Conservation (phyloP, 2,888 invertebrate genomes). For the Macropis europaea region DNA sequence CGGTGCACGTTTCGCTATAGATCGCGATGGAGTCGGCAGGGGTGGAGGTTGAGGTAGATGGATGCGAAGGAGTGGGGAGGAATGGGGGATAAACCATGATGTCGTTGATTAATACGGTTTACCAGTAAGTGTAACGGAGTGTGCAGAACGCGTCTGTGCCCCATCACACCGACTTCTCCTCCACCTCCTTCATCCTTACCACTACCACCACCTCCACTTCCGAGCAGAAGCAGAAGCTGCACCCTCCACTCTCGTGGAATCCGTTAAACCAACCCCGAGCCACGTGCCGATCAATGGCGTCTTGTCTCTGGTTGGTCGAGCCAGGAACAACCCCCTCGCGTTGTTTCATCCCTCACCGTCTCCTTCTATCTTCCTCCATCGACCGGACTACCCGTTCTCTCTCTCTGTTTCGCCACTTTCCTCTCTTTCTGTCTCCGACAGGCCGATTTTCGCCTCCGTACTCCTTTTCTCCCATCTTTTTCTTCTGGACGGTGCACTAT, state of each 20-base stretch:
- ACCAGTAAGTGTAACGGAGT: slow-evolving; percentile 80
- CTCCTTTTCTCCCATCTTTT: slow-evolving; percentile 39
- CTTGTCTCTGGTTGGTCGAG: slow-evolving; percentile 77
- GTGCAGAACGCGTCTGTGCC: slow-evolving; percentile 74
- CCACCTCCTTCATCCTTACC: slow-evolving; percentile 39
- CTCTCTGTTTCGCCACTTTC: slow-evolving; percentile 58
- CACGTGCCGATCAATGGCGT: slow-evolving; percentile 80
- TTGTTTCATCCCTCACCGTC: slow-evolving; percentile 39
- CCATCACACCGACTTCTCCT: slow-evolving; percentile 27
- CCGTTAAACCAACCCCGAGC: slow-evolving; percentile 72
- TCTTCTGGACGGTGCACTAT: no score
- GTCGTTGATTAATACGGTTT: slow-evolving; percentile 80
- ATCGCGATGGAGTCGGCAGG: slow-evolving; percentile 46
- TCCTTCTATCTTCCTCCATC: background rate
- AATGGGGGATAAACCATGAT: slow-evolving; percentile 78
- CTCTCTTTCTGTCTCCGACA: slow-evolving; percentile 24
- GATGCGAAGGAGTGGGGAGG: slow-evolving; percentile 49
- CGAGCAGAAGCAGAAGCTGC: slow-evolving; percentile 45
- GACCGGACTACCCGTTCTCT: slow-evolving; percentile 43
- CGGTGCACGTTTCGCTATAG: slow-evolving; percentile 53
- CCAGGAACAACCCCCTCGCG: slow-evolving; percentile 72
- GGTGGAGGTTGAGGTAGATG: slow-evolving; percentile 49
- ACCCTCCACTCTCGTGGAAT: slow-evolving; percentile 57
- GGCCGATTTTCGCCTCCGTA: slow-evolving; percentile 16
- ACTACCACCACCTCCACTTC: slow-evolving; percentile 17